Evolutionary conservation across 2,113 vertebrate species (phyloP).

Genomic region (Hippolais icterina): DNA sequence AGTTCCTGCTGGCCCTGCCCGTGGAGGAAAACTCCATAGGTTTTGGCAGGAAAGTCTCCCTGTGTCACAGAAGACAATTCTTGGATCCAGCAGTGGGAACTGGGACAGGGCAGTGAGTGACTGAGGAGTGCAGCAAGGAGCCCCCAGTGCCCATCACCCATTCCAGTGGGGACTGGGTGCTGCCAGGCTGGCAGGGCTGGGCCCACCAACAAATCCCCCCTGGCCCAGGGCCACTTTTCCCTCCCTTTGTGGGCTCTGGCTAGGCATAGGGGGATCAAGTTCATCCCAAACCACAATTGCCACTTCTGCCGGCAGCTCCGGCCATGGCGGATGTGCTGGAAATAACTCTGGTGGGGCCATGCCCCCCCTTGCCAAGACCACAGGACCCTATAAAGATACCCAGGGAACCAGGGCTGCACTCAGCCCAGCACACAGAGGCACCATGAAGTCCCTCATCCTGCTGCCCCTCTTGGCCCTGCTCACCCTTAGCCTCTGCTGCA

Average conservation of each 20-base stretch:
- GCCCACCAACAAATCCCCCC: background rate
- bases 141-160: background rate
- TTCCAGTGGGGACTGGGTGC: background rate
- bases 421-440: background rate
- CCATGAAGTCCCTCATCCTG: conserved; percentile 48
- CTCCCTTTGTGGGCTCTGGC: background rate
- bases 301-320: background rate
- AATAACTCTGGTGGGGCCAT: background rate
- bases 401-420: background rate
- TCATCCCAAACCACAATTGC: conserved; percentile 62
- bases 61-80: rapidly evolving
- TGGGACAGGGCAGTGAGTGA: background rate
- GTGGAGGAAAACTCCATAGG: rapidly evolving
- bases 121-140: rapidly evolving
- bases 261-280: background rate
- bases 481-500: conserved; percentile 12
- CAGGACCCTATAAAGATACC: conserved; percentile 39
- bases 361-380: background rate
- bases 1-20: rapidly evolving
- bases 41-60: background rate
- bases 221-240: background rate
- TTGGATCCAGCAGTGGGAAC: background rate
- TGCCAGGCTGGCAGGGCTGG: background rate
- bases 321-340: conserved; percentile 41
- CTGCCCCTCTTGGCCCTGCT: conserved; percentile 52